Percentiles rank a stretch among this genome's conserved stretches.
phyloP scores from a whole-genome alignment of 2,888 invertebrate genomes.

The Operophtera brumata region DNA sequence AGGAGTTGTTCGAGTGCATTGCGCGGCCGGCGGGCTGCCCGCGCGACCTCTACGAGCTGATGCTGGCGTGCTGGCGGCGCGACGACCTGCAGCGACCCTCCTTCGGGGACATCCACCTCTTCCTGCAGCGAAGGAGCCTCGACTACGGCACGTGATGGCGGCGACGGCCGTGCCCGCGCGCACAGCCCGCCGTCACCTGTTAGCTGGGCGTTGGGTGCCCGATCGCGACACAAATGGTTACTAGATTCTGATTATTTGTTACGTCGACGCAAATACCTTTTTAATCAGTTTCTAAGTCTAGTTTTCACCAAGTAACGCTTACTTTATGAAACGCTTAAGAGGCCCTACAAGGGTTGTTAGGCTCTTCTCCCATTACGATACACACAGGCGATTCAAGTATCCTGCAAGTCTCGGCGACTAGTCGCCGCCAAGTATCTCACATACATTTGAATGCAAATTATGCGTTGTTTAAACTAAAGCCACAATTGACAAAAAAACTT shows the following conservation, averaged over 20 bases:
- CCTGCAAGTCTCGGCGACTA: no score
- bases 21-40: slow-evolving; percentile 81
- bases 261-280: not conserved
- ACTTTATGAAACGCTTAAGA: no score
- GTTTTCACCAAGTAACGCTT: no score
- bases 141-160: slow-evolving; percentile 33
- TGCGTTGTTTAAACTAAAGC: no score
- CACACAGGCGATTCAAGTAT: no score
- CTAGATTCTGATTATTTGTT: not conserved
- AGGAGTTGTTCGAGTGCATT: slow-evolving; percentile 80
- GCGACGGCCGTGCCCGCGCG: not conserved
- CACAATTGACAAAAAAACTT: no score
- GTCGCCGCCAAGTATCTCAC: no score
- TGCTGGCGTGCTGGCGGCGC: slow-evolving; percentile 92
- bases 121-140: slow-evolving; percentile 82
- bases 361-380: no score
- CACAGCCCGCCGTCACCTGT: not conserved
- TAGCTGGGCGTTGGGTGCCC: slow-evolving; percentile 2
- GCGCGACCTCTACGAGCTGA: slow-evolving; percentile 91
- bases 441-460: no score
- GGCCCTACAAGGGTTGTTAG: no score
- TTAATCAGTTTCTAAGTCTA: no score
- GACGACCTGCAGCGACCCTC: slow-evolving; percentile 87
- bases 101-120: slow-evolving; percentile 90
- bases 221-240: not conserved